Conservation (phyloP, 2,797 vertebrate species). For the Enteromius radiatus region DNA sequence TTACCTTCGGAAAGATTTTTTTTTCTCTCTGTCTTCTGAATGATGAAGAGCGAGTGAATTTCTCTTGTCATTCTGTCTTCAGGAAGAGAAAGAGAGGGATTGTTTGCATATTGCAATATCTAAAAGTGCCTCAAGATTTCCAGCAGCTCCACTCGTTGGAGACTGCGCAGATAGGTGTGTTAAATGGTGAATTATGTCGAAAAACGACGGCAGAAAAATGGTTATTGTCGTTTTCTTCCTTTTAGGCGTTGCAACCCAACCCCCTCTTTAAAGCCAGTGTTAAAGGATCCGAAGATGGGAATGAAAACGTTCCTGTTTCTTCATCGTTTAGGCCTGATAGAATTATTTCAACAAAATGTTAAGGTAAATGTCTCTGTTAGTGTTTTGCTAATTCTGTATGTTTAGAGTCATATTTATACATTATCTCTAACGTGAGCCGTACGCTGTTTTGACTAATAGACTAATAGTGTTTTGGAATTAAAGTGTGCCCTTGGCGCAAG, state of each 20-base stretch:
- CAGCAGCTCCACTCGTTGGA: slow-evolving; percentile 73
- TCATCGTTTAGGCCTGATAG: slow-evolving; percentile 82
- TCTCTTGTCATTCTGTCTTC: slow-evolving; percentile 80
- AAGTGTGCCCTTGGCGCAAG: slow-evolving; percentile 75
- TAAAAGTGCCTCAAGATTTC: slow-evolving; percentile 80
- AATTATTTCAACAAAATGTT: slow-evolving; percentile 78
- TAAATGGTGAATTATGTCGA: slow-evolving; percentile 64
- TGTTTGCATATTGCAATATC: slow-evolving; percentile 82
- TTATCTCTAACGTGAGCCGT: background rate
- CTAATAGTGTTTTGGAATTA: slow-evolving; percentile 52
- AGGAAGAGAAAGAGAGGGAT: slow-evolving; percentile 74
- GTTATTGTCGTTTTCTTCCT: slow-evolving; percentile 77
- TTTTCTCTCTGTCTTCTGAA: slow-evolving; percentile 47
- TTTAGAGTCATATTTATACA: slow-evolving; percentile 36
- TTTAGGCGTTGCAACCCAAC: slow-evolving; percentile 76
- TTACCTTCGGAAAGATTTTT: slow-evolving; percentile 18
- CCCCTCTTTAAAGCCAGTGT: slow-evolving; percentile 74
- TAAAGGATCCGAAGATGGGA: slow-evolving; percentile 83
- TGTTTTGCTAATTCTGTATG: slow-evolving; percentile 55
- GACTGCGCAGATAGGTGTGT: slow-evolving; percentile 70
- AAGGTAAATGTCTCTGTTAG: slow-evolving; percentile 83
- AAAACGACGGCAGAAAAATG: slow-evolving; percentile 61
- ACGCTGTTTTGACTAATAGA: slow-evolving; percentile 19
- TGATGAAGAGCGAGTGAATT: slow-evolving; percentile 65
- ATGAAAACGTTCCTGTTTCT: slow-evolving; percentile 77